A percentile compares a stretch with the other conserved stretches of the same genome.
Conservation (phyloP, 2,797 vertebrate species). For the Trachops cirrhosus region DNA sequence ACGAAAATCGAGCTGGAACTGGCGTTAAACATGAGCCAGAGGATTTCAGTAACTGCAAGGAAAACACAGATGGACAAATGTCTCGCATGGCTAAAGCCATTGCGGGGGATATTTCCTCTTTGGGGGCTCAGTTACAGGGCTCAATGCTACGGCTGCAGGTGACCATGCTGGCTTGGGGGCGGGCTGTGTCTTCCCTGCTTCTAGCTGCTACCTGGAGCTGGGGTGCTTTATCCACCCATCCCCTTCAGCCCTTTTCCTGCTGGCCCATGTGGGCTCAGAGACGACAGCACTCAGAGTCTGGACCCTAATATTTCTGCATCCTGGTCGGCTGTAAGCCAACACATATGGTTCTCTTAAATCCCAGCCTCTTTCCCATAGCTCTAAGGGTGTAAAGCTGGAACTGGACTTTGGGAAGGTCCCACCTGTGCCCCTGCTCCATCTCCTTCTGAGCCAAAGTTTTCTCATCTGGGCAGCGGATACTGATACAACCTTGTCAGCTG, state of each 20-base stretch:
- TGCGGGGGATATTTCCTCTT: slow-evolving; percentile 12
- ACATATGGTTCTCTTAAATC: rapidly evolving
- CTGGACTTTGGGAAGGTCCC: background rate
- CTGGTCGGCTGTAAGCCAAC: background rate
- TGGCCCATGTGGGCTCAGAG: background rate
- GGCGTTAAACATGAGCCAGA: slow-evolving; percentile 58
- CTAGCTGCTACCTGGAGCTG: rapidly evolving
- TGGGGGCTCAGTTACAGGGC: background rate
- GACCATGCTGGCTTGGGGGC: background rate
- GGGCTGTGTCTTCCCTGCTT: background rate
- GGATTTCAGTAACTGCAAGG: slow-evolving; percentile 68
- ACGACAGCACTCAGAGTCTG: rapidly evolving
- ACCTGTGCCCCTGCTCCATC: background rate
- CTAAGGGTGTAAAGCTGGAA: background rate
- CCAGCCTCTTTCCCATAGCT: rapidly evolving
- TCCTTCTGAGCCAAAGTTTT: background rate
- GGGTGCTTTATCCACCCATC: rapidly evolving
- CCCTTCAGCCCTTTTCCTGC: rapidly evolving
- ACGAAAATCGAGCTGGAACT: slow-evolving; percentile 44
- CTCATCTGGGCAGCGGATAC: background rate
- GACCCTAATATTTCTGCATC: background rate
- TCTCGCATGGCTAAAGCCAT: background rate
- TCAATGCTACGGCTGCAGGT: background rate
- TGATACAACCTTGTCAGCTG: background rate
- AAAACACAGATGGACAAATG: slow-evolving; percentile 69